phyloP scores from a whole-genome alignment of 2,797 vertebrate genomes.

The Gallinago solitaria region DNA sequence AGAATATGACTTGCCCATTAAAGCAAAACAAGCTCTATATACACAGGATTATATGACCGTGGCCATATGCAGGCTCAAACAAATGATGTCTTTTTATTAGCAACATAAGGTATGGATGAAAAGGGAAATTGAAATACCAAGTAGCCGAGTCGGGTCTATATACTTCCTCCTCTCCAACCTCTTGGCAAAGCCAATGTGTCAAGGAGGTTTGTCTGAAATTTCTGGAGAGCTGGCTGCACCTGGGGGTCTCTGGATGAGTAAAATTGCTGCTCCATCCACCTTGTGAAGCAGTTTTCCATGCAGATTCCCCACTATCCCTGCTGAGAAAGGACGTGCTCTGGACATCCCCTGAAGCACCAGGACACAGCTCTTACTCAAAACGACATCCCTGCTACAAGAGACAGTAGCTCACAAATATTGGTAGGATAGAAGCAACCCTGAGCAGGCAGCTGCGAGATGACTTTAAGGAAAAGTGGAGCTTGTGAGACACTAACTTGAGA shows the following conservation, averaged over 20 bases:
- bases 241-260: fast-evolving
- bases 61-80: not conserved
- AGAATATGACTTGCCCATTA: fast-evolving
- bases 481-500: not conserved
- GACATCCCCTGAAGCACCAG: not conserved
- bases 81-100: not conserved
- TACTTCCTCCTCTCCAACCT: not conserved
- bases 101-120: not conserved
- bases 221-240: not conserved
- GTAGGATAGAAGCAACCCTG: not conserved
- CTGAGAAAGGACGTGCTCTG: not conserved
- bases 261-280: not conserved
- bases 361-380: not conserved
- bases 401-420: fast-evolving
- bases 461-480: not conserved
- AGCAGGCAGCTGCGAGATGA: not conserved
- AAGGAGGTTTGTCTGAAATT: not conserved
- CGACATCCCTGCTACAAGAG: not conserved
- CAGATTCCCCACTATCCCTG: not conserved
- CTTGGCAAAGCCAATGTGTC: not conserved
- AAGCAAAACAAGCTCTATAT: not conserved
- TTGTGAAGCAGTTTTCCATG: not conserved
- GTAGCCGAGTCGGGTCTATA: not conserved
- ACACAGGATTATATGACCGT: not conserved
- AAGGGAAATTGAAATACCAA: not conserved